Conservation (phyloP, 2,797 vertebrate genomes). For the Arctocebus calabarensis region DNA sequence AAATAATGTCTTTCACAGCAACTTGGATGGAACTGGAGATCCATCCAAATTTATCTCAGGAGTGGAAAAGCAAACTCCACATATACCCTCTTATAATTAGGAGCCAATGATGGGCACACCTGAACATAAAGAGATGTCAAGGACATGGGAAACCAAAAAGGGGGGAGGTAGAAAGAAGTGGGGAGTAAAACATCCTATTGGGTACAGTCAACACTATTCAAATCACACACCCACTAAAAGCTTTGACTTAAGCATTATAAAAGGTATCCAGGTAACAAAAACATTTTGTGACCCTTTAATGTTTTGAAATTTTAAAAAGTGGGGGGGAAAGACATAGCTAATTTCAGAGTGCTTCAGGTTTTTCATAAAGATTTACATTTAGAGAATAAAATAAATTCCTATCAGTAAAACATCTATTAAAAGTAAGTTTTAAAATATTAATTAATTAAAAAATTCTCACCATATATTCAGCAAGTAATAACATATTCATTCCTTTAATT, state of each 20-base stretch:
- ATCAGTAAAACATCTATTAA: background rate
- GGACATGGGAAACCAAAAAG: background rate
- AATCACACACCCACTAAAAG: background rate
- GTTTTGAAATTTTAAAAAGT: background rate
- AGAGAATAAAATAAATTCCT: background rate
- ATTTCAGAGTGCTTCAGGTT: background rate
- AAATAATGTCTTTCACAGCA: background rate
- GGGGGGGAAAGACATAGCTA: background rate
- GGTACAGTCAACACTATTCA: background rate
- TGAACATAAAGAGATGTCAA: background rate
- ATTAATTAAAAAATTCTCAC: background rate
- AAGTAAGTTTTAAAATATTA: slow-evolving; percentile 19
- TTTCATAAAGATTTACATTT: background rate
- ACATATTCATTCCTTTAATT: background rate
- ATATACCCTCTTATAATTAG: background rate
- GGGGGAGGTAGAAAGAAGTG: no score
- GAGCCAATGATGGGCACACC: background rate
- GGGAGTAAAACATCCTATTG: background rate
- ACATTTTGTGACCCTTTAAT: background rate
- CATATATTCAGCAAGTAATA: background rate
- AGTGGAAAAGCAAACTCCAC: background rate
- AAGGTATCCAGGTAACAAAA: background rate
- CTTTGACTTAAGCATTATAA: background rate
- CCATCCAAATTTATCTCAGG: background rate
- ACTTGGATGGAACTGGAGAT: background rate